A percentile compares a stretch with the other conserved stretches of the same genome.
Conservation (phyloP, 2,113 vertebrate species). For the Vombatus ursinus region DNA sequence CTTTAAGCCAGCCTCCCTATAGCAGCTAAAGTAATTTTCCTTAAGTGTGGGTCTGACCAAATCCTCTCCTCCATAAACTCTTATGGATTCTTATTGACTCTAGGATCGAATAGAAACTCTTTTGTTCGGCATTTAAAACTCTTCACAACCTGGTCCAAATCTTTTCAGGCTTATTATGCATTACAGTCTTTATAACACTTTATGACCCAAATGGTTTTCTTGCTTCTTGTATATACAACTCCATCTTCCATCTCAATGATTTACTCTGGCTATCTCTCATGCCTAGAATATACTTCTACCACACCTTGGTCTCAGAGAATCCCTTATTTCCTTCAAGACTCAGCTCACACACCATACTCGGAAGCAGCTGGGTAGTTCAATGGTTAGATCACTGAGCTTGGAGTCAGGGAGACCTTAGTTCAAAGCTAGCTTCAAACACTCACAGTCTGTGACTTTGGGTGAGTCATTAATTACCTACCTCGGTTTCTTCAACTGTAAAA, state of each 20-base stretch:
- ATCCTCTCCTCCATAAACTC: too few species aligned
- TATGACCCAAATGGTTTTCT: background rate
- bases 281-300: background rate
- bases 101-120: too few species aligned
- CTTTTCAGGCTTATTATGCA: too few species aligned
- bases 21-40: too few species aligned
- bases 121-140: too few species aligned
- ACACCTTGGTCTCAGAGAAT: background rate
- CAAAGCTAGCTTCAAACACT: background rate
- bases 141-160: too few species aligned
- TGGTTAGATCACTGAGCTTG: background rate
- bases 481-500: background rate
- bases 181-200: background rate
- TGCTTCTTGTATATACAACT: background rate
- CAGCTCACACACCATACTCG: background rate
- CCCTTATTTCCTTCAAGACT: background rate
- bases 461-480: background rate
- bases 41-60: too few species aligned
- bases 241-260: background rate
- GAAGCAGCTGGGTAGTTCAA: background rate
- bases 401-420: background rate
- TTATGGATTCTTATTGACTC: too few species aligned
- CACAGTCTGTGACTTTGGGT: background rate
- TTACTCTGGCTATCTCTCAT: background rate
- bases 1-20: too few species aligned